phyloP scores from a whole-genome alignment of 2,888 invertebrate genomes.

The Temnothorax rugatulus region DNA sequence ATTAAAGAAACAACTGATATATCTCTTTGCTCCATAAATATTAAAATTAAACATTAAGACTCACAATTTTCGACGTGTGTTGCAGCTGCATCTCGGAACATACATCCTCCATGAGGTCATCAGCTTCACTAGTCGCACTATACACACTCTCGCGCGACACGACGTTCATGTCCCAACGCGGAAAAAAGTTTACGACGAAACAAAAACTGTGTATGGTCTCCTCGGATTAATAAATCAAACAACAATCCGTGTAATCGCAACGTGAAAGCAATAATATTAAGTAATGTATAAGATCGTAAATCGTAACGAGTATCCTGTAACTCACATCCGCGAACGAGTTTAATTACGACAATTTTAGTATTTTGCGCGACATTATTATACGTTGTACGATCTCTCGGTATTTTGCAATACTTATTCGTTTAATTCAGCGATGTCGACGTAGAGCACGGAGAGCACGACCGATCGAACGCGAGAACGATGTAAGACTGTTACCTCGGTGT shows the following conservation, averaged over 20 bases:
- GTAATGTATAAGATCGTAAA: background rate
- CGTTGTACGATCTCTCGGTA: background rate
- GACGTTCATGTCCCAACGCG: background rate
- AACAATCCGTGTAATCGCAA: background rate
- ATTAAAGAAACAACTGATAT: background rate
- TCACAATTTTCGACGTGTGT: background rate
- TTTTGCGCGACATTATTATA: background rate
- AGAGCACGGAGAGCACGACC: too few relatives aligned
- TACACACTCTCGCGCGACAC: background rate
- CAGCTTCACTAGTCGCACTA: background rate
- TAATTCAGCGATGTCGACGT: background rate
- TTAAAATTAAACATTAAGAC: conserved; percentile 10
- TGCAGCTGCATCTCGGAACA: background rate
- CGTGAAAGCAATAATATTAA: background rate
- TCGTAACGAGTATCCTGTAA: background rate
- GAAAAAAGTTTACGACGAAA: background rate
- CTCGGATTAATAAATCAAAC: conserved; percentile 9
- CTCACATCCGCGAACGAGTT: background rate
- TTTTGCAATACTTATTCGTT: background rate
- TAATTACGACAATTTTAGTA: background rate
- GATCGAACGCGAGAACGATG: background rate
- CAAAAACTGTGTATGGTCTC: background rate
- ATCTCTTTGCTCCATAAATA: background rate
- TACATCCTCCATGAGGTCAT: background rate
- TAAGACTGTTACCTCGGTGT: background rate